Percentiles rank a stretch among this genome's conserved stretches.
These are phyloP conservation scores for Podabrus alpinus DNA, from an alignment of 2,888 invertebrate genomes.

Conservation along the genomic window DNA sequence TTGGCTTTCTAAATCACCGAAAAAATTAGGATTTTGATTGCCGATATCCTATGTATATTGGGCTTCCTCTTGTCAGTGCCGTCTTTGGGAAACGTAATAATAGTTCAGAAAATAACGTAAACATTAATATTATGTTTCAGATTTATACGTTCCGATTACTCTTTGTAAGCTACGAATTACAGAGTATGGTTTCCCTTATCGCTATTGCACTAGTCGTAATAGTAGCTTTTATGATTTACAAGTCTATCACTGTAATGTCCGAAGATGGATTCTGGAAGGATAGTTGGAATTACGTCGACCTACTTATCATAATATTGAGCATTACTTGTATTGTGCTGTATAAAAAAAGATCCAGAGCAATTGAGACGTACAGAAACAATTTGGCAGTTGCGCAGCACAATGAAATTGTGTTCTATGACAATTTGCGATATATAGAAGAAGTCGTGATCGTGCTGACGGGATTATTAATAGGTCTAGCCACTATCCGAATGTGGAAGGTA, in stretches of 20 bases:
- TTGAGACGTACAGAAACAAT: constrained; percentile 21
- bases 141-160: constrained; percentile 30
- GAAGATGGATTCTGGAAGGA: constrained; percentile 4
- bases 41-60: no score
- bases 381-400: constrained; percentile 31
- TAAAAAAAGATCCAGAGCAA: constrained; percentile 10
- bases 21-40: no score
- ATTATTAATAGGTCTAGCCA: constrained; percentile 30
- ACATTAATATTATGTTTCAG: constrained; percentile 18
- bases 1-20: no score
- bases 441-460: constrained; percentile 25
- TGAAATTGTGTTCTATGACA: constrained; percentile 31
- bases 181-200: constrained; percentile 20
- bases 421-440: constrained; percentile 23
- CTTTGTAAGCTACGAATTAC: constrained; percentile 22
- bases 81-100: no score
- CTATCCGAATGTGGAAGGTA: constrained; percentile 34
- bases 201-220: constrained; percentile 24
- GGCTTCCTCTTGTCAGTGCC: no score
- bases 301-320: constrained; percentile 24
- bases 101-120: neutral
- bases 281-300: constrained; percentile 32
- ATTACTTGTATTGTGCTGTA: constrained; percentile 25
- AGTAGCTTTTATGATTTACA: constrained; percentile 17
- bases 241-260: neutral